Conservation (phyloP, 2,797 vertebrate genomes). For the Pangasius macronema region DNA sequence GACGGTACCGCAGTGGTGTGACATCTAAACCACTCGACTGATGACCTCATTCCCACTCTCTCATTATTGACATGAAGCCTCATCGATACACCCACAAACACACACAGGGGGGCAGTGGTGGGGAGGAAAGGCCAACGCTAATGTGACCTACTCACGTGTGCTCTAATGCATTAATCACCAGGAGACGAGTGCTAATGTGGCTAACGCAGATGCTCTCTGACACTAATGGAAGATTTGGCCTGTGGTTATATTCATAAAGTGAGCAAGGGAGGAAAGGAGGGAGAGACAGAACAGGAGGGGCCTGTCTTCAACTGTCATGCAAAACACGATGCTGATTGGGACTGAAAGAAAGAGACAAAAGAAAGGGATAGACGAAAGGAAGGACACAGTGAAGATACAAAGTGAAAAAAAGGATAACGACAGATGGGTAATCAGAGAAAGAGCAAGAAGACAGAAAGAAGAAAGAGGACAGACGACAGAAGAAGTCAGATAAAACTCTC, state of each 20-base stretch:
- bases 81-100: conserved; percentile 37
- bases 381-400: not conserved
- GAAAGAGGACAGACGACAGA: not conserved
- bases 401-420: not conserved
- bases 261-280: not conserved
- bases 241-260: conserved; percentile 75
- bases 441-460: not conserved
- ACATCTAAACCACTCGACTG: conserved; percentile 23
- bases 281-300: conserved; percentile 26
- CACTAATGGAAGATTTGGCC: conserved; percentile 97
- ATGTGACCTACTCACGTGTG: conserved; percentile 75
- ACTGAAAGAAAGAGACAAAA: not conserved
- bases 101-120: conserved; percentile 50
- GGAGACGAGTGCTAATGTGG: conserved; percentile 78
- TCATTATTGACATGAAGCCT: conserved; percentile 28
- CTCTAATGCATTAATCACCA: conserved; percentile 90
- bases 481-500: not conserved
- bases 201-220: conserved; percentile 84
- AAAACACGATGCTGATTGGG: conserved; percentile 49
- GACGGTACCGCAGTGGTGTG: not conserved
- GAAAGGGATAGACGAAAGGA: not conserved
- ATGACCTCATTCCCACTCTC: conserved; percentile 42
- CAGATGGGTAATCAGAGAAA: not conserved
- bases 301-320: conserved; percentile 72
- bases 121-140: conserved; percentile 70